Evolutionary conservation across 1,140 invertebrate species (phyloP), one percentile per base, ranked within the genome.

Genomic region (Bombus pyrosoma): DNA sequence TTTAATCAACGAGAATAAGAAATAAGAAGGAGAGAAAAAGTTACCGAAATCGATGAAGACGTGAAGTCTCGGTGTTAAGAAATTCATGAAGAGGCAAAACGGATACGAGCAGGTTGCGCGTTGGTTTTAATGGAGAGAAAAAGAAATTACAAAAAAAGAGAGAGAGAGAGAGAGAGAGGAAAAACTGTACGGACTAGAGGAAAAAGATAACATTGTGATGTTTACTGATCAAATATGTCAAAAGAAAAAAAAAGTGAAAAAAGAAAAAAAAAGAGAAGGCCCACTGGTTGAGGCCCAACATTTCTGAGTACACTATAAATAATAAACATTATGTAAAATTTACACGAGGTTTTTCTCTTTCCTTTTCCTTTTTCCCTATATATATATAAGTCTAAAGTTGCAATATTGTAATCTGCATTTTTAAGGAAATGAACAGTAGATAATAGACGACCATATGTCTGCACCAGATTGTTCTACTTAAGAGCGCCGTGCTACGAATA

Each of bases 301-400:
- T 94, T 93, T 93, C 91, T 91, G 91, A 94, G 87, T 93, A 93
- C 93, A 94, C 83, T 93, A 93, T 91, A 90, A 93, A 92, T 93
- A 93, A 94, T 93, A 94, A 93, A 93, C 88, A 92, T 90, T 92
- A 93, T 94, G 92, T 94, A 93, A 93, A 94, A 94, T 93, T 93
- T 92, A 93, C 77, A 79, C 32, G 2, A 34, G 4, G 10, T 2
- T 41, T 4, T 43, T 3, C 28, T 12, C 57, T 34, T 4, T 43
- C 2, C 28, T 12, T 43, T 34, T 32, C 13, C 6, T 32, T 81
- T 22, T 34, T 1, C 1, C n/a, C 4, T 28, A 6, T 18, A 28
- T 1, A 0, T 69, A 39, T 53, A 66, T 8, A 66, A 18, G 15
- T 18, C 13, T 37, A 68, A 9, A 59, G 5, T 28, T 28, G 25